Conservation (phyloP, 2,113 vertebrate species). For the Dicerorhinus sumatrensis region DNA sequence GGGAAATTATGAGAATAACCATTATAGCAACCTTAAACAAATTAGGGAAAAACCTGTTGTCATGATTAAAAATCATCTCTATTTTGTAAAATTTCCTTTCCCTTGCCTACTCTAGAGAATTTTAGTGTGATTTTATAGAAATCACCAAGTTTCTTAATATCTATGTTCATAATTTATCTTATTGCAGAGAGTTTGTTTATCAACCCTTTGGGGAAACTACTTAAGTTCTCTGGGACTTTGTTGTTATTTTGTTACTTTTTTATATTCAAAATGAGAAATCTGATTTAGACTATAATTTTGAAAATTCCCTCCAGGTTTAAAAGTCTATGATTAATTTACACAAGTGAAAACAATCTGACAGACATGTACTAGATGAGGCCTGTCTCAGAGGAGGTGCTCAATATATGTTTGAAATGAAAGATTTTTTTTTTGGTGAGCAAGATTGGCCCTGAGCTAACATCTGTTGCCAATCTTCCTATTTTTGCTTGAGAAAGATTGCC, state of each 20-base stretch:
- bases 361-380: not conserved
- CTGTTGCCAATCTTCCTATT: too few relatives aligned
- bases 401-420: not conserved
- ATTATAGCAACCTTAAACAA: not conserved
- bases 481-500: too few relatives aligned
- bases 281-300: not conserved
- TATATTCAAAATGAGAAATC: not conserved
- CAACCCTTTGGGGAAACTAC: not conserved
- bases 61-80: not conserved
- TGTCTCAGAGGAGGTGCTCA: not conserved
- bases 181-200: not conserved
- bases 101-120: not conserved
- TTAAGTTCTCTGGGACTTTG: not conserved
- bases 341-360: not conserved
- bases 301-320: not conserved
- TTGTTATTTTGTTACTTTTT: not conserved
- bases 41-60: not conserved
- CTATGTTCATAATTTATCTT: not conserved
- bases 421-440: too few relatives aligned
- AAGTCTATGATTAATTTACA: not conserved
- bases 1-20: not conserved
- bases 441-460: too few relatives aligned
- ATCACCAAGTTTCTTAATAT: not conserved
- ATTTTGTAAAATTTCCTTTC: not conserved
- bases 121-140: constrained; percentile 35